Percentiles rank a stretch among this genome's conserved stretches.
Conservation (phyloP, 2,797 vertebrate species). For the Tokudaia tokunoshimensis region DNA sequence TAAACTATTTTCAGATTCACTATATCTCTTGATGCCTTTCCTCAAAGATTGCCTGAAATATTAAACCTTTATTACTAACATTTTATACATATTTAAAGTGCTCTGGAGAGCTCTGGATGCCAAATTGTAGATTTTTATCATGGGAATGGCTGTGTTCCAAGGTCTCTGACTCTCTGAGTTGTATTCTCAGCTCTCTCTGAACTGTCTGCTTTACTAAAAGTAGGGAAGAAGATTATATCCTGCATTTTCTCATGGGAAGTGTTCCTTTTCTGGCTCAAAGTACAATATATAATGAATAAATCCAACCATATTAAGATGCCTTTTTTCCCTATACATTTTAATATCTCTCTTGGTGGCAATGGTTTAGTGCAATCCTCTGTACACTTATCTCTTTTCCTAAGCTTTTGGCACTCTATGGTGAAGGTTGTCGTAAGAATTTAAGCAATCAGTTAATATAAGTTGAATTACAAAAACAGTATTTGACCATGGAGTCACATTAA, state of each 20-base stretch:
- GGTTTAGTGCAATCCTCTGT: conserved; percentile 21
- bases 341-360: not conserved
- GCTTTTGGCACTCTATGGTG: not conserved
- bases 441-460: not conserved
- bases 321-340: conserved; percentile 51
- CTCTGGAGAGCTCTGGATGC: conserved; percentile 59
- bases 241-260: conserved; percentile 72
- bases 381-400: not conserved
- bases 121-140: conserved; percentile 48
- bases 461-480: not conserved
- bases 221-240: not conserved
- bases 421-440: not conserved
- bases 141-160: conserved; percentile 75
- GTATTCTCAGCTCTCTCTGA: conserved; percentile 34
- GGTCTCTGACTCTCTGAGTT: not conserved
- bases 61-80: conserved; percentile 49
- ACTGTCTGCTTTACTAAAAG: conserved; percentile 7
- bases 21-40: conserved; percentile 1
- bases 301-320: conserved; percentile 1
- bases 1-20: conserved; percentile 35
- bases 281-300: conserved; percentile 50
- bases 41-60: conserved; percentile 31
- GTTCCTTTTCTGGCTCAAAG: conserved; percentile 20
- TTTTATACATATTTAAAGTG: conserved; percentile 64
- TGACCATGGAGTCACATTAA: not conserved